Evolutionary conservation across 2,888 invertebrate genomes (phyloP).

Genomic region (Metallyticus violacea): DNA sequence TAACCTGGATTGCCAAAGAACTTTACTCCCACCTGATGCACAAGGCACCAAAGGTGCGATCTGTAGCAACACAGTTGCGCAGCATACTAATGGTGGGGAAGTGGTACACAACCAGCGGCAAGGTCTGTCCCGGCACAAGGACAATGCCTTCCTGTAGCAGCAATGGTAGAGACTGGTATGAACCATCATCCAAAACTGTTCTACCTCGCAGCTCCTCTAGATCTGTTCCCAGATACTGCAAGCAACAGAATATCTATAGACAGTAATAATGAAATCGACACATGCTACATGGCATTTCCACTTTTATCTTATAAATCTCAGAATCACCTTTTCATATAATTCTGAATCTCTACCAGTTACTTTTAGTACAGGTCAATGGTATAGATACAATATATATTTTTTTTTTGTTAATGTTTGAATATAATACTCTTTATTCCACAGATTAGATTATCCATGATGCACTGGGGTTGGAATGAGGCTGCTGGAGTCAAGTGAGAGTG

Average conservation of each 20-base stretch:
- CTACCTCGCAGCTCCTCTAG: slow-evolving; percentile 62
- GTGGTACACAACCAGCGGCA: slow-evolving; percentile 65
- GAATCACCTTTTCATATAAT: too few species aligned
- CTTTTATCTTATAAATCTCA: too few species aligned
- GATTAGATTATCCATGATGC: too few species aligned
- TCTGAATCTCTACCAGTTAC: too few species aligned
- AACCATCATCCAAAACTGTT: slow-evolving; percentile 59
- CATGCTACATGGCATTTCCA: too few species aligned
- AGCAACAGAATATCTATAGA: not conserved
- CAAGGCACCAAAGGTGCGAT: slow-evolving; percentile 65
- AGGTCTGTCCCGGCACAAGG: slow-evolving; percentile 73
- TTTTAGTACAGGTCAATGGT: too few species aligned
- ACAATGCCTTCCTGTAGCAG: slow-evolving; percentile 60
- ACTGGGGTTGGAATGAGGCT: too few species aligned
- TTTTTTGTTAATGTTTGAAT: too few species aligned
- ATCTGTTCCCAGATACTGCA: slow-evolving; percentile 57
- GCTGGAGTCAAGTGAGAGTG: too few species aligned
- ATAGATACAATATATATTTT: too few species aligned
- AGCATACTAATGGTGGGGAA: slow-evolving; percentile 57
- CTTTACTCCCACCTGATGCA: slow-evolving; percentile 45
- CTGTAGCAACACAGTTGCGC: slow-evolving; percentile 54
- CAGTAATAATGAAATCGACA: too few species aligned
- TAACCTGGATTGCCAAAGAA: too few species aligned
- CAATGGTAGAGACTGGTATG: slow-evolving; percentile 55
- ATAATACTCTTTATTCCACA: not conserved